Conservation (phyloP, 2,888 invertebrate genomes). For the Mythimna loreyi region DNA sequence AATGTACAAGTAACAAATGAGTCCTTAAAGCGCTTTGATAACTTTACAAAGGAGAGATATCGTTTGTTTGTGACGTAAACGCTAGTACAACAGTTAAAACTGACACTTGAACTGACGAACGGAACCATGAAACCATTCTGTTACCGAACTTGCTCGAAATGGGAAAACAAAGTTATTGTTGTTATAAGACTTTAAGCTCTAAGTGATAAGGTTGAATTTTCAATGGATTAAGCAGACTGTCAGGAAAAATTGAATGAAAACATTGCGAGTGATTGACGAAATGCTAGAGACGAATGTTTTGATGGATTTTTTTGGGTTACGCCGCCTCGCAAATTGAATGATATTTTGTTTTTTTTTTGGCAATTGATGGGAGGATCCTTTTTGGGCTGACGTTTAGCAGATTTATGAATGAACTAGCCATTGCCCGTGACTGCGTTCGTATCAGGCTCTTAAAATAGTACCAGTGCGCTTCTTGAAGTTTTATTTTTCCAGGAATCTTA, state of each 20-base stretch:
- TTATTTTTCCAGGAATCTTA: too few relatives aligned
- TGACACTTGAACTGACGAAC: constrained; percentile 49
- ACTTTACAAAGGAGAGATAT: constrained; percentile 53
- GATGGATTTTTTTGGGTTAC: constrained; percentile 62
- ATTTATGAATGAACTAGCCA: constrained; percentile 57
- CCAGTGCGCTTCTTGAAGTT: too few relatives aligned
- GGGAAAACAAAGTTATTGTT: constrained; percentile 20
- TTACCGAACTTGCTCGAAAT: constrained; percentile 35
- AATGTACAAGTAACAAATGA: constrained; percentile 44
- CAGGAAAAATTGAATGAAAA: constrained; percentile 73
- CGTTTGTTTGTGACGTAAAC: constrained; percentile 55
- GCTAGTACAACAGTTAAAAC: constrained; percentile 46
- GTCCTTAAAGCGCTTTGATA: constrained; percentile 47
- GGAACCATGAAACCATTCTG: constrained; percentile 30
- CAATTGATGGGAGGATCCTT: constrained; percentile 50
- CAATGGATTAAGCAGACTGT: constrained; percentile 45
- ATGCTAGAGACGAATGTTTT: constrained; percentile 69
- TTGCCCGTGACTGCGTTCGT: too few relatives aligned
- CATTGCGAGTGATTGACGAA: constrained; percentile 71
- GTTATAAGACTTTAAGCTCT: not conserved
- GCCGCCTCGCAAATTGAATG: constrained; percentile 62
- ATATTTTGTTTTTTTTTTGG: constrained; percentile 55
- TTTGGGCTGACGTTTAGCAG: constrained; percentile 50
- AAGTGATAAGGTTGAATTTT: constrained; percentile 32
- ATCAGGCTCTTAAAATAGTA: too few relatives aligned